Conservation (phyloP, 2,888 invertebrate genomes). For the Cryptocephalus primarius region DNA sequence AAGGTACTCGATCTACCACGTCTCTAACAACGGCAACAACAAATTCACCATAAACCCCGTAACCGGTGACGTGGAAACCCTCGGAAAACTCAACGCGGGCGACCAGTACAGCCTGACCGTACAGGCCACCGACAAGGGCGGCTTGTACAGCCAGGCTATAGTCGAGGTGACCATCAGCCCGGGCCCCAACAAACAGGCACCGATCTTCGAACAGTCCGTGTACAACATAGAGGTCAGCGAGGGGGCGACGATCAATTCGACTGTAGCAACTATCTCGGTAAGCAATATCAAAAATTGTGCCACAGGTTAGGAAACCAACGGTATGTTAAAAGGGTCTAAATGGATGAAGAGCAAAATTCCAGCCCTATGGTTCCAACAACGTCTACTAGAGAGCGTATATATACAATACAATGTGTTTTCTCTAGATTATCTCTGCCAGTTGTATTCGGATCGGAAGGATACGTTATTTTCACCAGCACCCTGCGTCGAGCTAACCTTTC, state of each 20-base stretch:
- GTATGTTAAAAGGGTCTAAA: too few species aligned
- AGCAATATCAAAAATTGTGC: slow-evolving; percentile 23
- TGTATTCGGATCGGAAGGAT: too few species aligned
- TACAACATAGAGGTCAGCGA: slow-evolving; percentile 85
- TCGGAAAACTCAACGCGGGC: slow-evolving; percentile 72
- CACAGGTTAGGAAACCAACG: not conserved
- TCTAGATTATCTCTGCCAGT: too few species aligned
- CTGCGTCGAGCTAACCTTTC: too few species aligned
- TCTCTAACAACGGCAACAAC: slow-evolving; percentile 79
- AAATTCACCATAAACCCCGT: slow-evolving; percentile 75
- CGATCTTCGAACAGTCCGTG: slow-evolving; percentile 67
- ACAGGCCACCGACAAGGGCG: slow-evolving; percentile 70
- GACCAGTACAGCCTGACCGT: slow-evolving; percentile 84
- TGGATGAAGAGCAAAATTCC: too few species aligned
- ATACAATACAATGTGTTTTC: too few species aligned
- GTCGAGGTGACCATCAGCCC: slow-evolving; percentile 77
- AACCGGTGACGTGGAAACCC: slow-evolving; percentile 63
- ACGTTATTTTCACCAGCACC: too few species aligned
- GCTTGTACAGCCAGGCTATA: slow-evolving; percentile 72
- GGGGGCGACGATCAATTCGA: slow-evolving; percentile 79
- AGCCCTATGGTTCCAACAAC: too few species aligned
- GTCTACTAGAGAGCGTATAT: too few species aligned
- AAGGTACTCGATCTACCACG: slow-evolving; percentile 77
- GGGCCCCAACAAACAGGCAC: slow-evolving; percentile 71
- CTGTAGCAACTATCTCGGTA: slow-evolving; percentile 67